Evolutionary conservation across 2,797 vertebrate genomes (phyloP), one percentile per base, ranked within the genome.

Genomic region (Sebastes iracundus): DNA sequence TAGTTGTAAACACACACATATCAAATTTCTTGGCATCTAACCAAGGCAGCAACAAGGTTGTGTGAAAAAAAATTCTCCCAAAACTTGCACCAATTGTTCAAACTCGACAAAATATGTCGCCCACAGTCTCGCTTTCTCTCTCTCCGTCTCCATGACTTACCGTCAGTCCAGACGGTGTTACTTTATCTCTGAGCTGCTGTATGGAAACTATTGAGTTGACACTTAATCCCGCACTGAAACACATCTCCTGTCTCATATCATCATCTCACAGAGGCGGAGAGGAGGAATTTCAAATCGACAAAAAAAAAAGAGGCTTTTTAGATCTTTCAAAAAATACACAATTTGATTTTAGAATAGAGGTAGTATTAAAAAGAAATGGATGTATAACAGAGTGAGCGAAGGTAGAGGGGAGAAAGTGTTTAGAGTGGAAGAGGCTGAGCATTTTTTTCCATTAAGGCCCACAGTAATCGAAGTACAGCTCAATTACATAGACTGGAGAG

Each of bases 401-500:
- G 30, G 64, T 28, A 86, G 49, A 8, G 42, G 28, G 72, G 58
- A 49, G 32, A 74, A 58, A 76, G 75, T 59, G 72, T 81, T 75
- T 33, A 46, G 76, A 81, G 79, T 77, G 86, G 78, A 81, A 83
- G 65, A 84, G 76, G 79, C 79, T 66, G 59, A 72, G 73, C 69
- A 72, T 85, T 74, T 42, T 60, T 82, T 79, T n/a, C 89, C 90
- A 88, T 93, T 92, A 90, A 85, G 84, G 22, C 66, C 56, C 77
- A 59, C 76, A 64, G 87, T 77, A 88, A 92, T 92, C 63, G 87
- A 90, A 86, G 79, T 66, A 55, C 63, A 87, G 93, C 90, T 95
- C 91, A 83, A 77, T 95, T 93, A 92, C 93, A 90, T 77, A 79
- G 88, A 91, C 88, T 76, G 75, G 69, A 91, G 82, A 75, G 72